Conservation (phyloP, 2,888 invertebrate species). For the Matsumyia berberina region DNA sequence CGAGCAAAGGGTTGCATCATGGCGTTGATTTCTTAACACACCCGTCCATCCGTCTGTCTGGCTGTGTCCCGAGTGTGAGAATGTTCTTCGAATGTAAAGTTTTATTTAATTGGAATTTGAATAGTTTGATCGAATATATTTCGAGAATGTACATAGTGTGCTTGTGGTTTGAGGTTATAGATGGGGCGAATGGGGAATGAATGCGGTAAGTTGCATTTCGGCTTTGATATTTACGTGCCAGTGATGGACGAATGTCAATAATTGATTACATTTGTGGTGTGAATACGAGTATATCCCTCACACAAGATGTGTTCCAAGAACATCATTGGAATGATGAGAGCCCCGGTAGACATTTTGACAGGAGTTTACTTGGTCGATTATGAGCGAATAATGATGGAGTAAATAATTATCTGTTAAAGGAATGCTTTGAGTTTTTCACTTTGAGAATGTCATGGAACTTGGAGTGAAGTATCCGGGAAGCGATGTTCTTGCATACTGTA, state of each 20-base stretch:
- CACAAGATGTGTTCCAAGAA: neutral
- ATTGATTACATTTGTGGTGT: neutral
- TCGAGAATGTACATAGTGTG: too few species aligned
- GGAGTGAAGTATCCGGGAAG: too few species aligned
- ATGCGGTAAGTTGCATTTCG: neutral
- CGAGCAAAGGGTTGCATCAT: slow-evolving; percentile 39
- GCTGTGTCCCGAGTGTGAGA: neutral
- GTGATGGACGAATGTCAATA: neutral
- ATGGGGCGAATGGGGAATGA: too few species aligned
- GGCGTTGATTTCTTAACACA: slow-evolving; percentile 42
- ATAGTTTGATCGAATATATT: too few species aligned
- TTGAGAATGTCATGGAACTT: too few species aligned
- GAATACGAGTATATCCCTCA: neutral
- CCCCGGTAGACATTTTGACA: neutral
- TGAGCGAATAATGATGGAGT: too few species aligned
- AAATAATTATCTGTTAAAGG: too few species aligned
- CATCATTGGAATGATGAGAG: neutral
- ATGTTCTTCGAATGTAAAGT: too few species aligned
- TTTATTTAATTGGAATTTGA: too few species aligned
- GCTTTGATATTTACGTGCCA: neutral
- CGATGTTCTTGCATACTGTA: too few species aligned
- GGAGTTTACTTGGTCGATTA: neutral
- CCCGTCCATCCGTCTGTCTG: neutral
- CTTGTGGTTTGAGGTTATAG: too few species aligned
- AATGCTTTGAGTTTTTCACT: too few species aligned